Conservation (phyloP, 2,113 vertebrate species). For the Brachyistius frenatus region DNA sequence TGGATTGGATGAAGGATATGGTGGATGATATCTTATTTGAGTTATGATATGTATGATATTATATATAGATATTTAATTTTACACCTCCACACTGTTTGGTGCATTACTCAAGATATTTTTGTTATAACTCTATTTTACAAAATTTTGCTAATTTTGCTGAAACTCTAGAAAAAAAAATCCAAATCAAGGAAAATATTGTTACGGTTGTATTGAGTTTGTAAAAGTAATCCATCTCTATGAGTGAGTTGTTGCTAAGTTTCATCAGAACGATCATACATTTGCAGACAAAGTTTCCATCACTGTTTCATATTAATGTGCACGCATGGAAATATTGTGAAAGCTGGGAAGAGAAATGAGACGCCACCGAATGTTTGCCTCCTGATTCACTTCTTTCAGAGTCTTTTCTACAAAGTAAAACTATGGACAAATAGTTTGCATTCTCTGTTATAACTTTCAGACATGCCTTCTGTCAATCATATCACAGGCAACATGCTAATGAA, state of each 20-base stretch:
- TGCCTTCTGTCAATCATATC: background rate
- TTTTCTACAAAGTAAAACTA: background rate
- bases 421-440: slow-evolving; percentile 12
- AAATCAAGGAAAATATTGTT: slow-evolving; percentile 13
- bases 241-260: background rate
- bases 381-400: slow-evolving; percentile 14
- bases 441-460: background rate
- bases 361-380: background rate
- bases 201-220: slow-evolving; percentile 19
- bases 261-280: slow-evolving; percentile 17
- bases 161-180: background rate
- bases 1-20: background rate
- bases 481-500: background rate
- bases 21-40: background rate
- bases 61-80: background rate
- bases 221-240: slow-evolving; percentile 15
- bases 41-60: background rate
- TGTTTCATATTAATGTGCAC: slow-evolving; percentile 13
- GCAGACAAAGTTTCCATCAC: slow-evolving; percentile 4
- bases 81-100: background rate
- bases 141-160: slow-evolving; percentile 8
- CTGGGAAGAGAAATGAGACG: background rate
- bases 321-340: background rate
- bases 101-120: background rate
- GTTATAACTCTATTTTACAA: background rate